phyloP scores from a whole-genome alignment of 2,888 invertebrate genomes.

The Bombylius major region DNA sequence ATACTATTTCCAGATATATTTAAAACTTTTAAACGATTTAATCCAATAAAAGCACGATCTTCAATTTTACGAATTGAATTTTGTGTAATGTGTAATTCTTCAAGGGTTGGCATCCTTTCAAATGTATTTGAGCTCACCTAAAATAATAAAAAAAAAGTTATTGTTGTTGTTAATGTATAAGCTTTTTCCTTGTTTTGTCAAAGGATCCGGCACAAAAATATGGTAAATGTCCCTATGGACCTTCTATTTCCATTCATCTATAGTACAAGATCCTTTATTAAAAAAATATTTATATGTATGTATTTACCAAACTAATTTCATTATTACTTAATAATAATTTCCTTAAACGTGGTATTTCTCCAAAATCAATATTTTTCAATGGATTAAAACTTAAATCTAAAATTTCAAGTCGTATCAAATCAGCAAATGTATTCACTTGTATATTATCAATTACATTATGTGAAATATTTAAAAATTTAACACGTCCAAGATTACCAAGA shows the following conservation, averaged over 20 bases:
- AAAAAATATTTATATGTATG: background rate
- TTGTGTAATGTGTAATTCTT: conserved; percentile 19
- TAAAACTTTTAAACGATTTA: conserved; percentile 20
- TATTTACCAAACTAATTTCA: conserved; percentile 20
- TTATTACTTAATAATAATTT: conserved; percentile 23
- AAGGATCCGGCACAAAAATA: too few relatives aligned
- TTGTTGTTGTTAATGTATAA: too few relatives aligned
- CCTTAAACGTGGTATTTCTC: conserved; percentile 18
- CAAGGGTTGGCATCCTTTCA: conserved; percentile 16
- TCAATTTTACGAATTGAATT: conserved; percentile 21
- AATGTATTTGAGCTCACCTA: conserved; percentile 15
- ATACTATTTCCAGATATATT: conserved; percentile 24
- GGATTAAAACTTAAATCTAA: conserved; percentile 26
- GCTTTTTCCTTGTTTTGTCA: too few relatives aligned
- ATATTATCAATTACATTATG: conserved; percentile 21
- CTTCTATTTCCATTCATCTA: too few relatives aligned
- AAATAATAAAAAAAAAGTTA: too few relatives aligned
- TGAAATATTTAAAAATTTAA: conserved; percentile 26
- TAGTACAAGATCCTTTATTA: too few relatives aligned
- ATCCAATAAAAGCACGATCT: conserved; percentile 21
- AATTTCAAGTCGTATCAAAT: conserved; percentile 18
- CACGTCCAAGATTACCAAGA: conserved; percentile 17
- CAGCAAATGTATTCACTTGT: conserved; percentile 18
- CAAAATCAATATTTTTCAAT: conserved; percentile 21
- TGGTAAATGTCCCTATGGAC: too few relatives aligned